phyloP scores from a whole-genome alignment of 2,888 invertebrate species.

The Theodoxus fluviatilis region DNA sequence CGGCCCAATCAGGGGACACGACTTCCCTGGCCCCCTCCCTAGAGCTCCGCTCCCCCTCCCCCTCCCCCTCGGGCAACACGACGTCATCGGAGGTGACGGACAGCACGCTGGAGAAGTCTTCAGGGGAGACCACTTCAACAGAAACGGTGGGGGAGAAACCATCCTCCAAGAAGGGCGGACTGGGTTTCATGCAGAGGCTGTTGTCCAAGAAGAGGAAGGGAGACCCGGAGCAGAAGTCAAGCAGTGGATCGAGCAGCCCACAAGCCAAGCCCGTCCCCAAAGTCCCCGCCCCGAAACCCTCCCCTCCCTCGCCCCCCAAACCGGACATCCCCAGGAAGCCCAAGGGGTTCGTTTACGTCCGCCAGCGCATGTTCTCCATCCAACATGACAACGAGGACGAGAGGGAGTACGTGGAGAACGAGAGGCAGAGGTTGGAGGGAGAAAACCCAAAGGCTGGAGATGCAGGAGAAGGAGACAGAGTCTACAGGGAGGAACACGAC shows the following conservation, averaged over 20 bases:
- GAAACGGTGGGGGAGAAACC: background rate
- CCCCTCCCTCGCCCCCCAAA: constrained; percentile 30
- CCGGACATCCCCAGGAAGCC: constrained; percentile 41
- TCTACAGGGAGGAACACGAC: background rate
- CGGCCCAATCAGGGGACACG: constrained; percentile 30
- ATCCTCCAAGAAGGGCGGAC: constrained; percentile 32
- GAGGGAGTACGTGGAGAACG: constrained; percentile 29
- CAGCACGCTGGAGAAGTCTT: background rate
- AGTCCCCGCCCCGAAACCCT: constrained; percentile 22
- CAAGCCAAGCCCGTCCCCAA: constrained; percentile 12
- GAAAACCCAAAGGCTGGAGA: constrained; percentile 3
- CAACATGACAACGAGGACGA: constrained; percentile 47
- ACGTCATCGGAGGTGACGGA: constrained; percentile 21
- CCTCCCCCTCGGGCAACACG: constrained; percentile 32
- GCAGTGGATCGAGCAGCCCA: constrained; percentile 15
- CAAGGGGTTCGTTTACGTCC: constrained; percentile 53
- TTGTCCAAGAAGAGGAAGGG: constrained; percentile 54
- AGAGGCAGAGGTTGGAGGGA: constrained; percentile 25
- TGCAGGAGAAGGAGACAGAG: background rate
- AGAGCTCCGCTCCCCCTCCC: constrained; percentile 35
- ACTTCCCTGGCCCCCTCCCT: constrained; percentile 27
- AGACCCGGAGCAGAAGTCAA: constrained; percentile 14
- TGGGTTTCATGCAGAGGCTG: constrained; percentile 54
- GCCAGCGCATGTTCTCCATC: constrained; percentile 52
- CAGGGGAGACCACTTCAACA: constrained; percentile 17